Base-by-base conservation (phyloP, 2,113 vertebrate species). In the Gavia stellata region DNA sequence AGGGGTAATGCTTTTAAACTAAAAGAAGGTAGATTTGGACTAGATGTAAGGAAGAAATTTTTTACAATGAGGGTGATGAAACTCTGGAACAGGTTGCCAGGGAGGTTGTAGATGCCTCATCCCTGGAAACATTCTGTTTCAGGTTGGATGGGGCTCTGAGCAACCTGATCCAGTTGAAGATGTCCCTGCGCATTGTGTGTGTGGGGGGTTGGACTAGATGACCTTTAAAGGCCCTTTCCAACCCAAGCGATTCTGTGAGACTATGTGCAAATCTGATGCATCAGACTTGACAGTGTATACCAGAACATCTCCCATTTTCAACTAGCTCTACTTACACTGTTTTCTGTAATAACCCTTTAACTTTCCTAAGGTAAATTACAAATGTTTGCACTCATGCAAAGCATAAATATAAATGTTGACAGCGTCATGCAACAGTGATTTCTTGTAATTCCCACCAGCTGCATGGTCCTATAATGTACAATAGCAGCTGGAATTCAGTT, bases 321-420 rank as follows among this genome's bases (percentile, higher is more conserved):
- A 59, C 26, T 63, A 74, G 38, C 77, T 90, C 73, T 88, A 15
- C 93, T 86, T 91, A 78, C 40, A 52, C 52, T 66, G 65, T 81
- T 28, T 61, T 52, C 81, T 91, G 45, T 88, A 90, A 82, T 86
- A 96, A 66, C 61, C 72, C 61, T 78, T 85, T 56, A 71, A 81
- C 71, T 61, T 92, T 95, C 66, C 70, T 86, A n/a, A 28, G 70
- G 40, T 96, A 92, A 97, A 77, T 94, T 90, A 86, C 47, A 94
- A 93, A 87, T 96, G 31, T 45, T 93, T 96, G 70, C 80, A 88
- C 73, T 97, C 86, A 62, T 72, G 85, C 52, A 93, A 90, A 92
- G 47, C 61, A 70, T 82, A 95, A 95, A 85, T 83, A 93, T 55
- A 85, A 87, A 93, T 81, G 78, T 55, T 88, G 86, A 83, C 70